These are phyloP conservation scores for Ptychodera flava DNA, from an alignment of 35 echinoderm and acorn worm species.

Conservation along the genomic window DNA sequence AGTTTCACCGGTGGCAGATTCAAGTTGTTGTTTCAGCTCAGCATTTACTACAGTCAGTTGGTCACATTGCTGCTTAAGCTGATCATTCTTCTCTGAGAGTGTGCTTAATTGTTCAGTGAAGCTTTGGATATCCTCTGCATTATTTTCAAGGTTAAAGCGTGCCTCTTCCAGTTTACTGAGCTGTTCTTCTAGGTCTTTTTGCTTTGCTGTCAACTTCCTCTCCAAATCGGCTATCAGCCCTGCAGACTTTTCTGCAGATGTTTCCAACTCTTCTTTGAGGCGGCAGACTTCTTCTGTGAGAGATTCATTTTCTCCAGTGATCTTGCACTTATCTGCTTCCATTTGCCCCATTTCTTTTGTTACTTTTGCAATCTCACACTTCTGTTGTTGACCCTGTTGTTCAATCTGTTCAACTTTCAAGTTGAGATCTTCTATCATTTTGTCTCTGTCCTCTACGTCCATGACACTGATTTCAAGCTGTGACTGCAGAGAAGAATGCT, in stretches of 20 bases:
- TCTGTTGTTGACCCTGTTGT: background rate
- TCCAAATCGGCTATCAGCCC: background rate
- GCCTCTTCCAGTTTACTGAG: slow-evolving; percentile 25
- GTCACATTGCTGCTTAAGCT: slow-evolving; percentile 20
- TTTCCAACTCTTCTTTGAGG: background rate
- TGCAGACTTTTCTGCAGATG: background rate
- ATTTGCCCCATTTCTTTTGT: background rate
- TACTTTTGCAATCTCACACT: background rate
- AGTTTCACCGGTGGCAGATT: slow-evolving; percentile 12
- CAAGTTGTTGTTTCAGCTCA: slow-evolving; percentile 14
- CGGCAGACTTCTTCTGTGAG: slow-evolving; percentile 2
- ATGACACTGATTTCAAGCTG: background rate
- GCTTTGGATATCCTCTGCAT: slow-evolving; percentile 35
- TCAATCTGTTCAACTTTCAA: background rate
- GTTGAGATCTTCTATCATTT: background rate
- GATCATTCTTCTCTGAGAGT: slow-evolving; percentile 13
- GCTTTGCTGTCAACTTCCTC: background rate
- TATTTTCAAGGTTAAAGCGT: slow-evolving; percentile 47
- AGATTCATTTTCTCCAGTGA: background rate
- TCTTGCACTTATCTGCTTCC: background rate
- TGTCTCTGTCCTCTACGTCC: background rate
- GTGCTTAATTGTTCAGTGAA: slow-evolving; percentile 20
- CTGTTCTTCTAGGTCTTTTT: background rate
- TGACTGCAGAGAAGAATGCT: background rate
- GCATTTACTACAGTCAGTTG: background rate